Base-by-base conservation (phyloP, 2,797 vertebrate species). In the Phataginus tetradactyla region DNA sequence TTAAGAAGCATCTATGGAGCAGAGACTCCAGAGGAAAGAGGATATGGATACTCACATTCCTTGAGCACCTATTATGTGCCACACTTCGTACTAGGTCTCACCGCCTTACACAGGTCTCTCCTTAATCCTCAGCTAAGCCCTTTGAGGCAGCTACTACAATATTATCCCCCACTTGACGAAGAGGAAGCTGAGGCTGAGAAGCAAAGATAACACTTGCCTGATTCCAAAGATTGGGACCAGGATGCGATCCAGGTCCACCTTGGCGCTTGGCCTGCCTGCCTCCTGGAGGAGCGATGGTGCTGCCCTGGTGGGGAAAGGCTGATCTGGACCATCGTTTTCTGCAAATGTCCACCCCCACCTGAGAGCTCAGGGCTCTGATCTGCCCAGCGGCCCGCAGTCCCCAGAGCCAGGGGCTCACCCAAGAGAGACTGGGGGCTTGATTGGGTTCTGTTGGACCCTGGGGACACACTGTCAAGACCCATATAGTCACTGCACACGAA, bases 381-480 rank as follows among this genome's bases (percentile, higher is more conserved):
- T 64, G 53, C 32, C 32, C 5, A 0, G 2, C 0, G 17, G 21
- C 42, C 37, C 2, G 4, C 9, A 14, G 87, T 13, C 17, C 71
- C 51, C 12, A 68, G 91, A 51, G 23, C 66, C 37, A 13, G 42
- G 8, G 63, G 32, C 21, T 51, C n/a, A 45, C 42, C 39, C 20
- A 4, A 45, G 69, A 23, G 59, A 69, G 13, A 21, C 7, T 0
- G 20, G 55, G 45, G 34, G 6, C 68, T 17, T 13, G 8, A 12
- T 0, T 4, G 51, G 21, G 45, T 53, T 32, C 45, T n/a, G 14
- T 10, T 7, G 0, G 6, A 39, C 13, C 1, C 0, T 0, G 1
- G 42, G 37, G 32, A 45, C 10, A 17, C 45, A 11, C 1, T 17
- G 39, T 53, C 61, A 66, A 7, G 13, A 55, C 39, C 71, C 27